Conservation (phyloP, 2,888 invertebrate genomes). For the Aspidiotus rigidus region DNA sequence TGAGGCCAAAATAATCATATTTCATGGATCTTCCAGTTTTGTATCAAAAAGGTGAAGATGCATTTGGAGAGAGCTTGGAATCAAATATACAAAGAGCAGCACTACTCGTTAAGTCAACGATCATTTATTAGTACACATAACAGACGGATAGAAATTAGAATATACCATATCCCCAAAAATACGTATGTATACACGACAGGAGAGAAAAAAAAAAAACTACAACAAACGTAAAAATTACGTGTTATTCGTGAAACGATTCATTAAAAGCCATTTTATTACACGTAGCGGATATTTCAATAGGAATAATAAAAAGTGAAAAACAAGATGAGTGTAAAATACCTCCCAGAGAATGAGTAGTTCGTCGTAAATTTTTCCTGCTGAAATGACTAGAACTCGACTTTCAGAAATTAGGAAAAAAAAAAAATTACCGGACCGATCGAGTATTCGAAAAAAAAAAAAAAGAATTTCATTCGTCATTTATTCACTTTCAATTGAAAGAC, state of each 20-base stretch:
- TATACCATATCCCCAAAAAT: conserved; percentile 20
- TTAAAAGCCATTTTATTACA: conserved; percentile 29
- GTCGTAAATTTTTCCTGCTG: too few relatives aligned
- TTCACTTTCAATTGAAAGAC: too few relatives aligned
- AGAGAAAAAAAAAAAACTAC: conserved; percentile 11
- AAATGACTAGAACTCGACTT: too few relatives aligned
- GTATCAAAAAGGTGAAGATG: too few relatives aligned
- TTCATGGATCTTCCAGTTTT: background rate
- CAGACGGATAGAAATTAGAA: conserved; percentile 26
- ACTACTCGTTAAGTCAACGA: conserved; percentile 21
- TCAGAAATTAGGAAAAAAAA: too few relatives aligned
- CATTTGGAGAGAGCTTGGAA: background rate
- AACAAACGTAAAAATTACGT: conserved; percentile 10
- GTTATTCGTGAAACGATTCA: conserved; percentile 25
- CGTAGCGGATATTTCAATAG: background rate
- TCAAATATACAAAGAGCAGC: conserved; percentile 3
- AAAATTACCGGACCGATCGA: too few relatives aligned
- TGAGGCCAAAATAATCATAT: background rate
- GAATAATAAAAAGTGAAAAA: too few relatives aligned
- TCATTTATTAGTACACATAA: conserved; percentile 27
- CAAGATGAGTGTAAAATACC: too few relatives aligned
- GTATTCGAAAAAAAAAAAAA: too few relatives aligned
- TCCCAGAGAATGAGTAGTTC: too few relatives aligned
- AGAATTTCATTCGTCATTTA: too few relatives aligned
- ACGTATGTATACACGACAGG: too few relatives aligned